Evolutionary conservation across 2,113 vertebrate genomes (phyloP), one percentile per base, ranked within the genome.

Genomic region (Oophaga pumilio): DNA sequence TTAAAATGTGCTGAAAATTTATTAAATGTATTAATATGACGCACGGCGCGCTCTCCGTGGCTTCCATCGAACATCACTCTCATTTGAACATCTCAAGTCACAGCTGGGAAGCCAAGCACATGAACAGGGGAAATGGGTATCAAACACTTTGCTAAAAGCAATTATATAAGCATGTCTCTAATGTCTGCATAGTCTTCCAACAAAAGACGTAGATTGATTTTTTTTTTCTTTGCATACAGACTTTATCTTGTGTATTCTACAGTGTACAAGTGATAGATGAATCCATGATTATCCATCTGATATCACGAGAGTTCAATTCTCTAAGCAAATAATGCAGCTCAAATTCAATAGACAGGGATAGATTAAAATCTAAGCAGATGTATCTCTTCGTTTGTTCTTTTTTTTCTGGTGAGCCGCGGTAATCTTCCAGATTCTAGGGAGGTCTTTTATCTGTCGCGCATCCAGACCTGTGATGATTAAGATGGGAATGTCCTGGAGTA

Each of bases 321-420:
- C 78, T 74, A 57, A 73, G 66, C 52, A 86, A 87, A 81, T 81
- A 81, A 87, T 52, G 52, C 77, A 49, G 77, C 66, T 26, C 82
- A 81, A n/a, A 87, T 87, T 80, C 77, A 87, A 59, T 81, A 86
- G 85, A 69, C 60, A 33, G 85, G 49, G n/a, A 86, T 85, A 78
- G 76, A 79, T 86, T 66, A 78, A 86, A 68, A 86, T 86, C 60
- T 79, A 82, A 87, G 73, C 76, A 71, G 66, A 87, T 87, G 85
- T 60, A 71, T 49, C 50, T 52, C 33, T 66, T 60, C 14, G 4
- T 57, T 74, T 74, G 82, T 71, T 2, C 22, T 60, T 81, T 82
- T 79, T 26, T 76, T 86, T 78, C 22, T 18, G 49, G 20, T 87
- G 77, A 69, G 77, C 64, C 17, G 60, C 66, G 64, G 69, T 80